Conservation (phyloP, 2,888 invertebrate species). For the Sicus ferrugineus region DNA sequence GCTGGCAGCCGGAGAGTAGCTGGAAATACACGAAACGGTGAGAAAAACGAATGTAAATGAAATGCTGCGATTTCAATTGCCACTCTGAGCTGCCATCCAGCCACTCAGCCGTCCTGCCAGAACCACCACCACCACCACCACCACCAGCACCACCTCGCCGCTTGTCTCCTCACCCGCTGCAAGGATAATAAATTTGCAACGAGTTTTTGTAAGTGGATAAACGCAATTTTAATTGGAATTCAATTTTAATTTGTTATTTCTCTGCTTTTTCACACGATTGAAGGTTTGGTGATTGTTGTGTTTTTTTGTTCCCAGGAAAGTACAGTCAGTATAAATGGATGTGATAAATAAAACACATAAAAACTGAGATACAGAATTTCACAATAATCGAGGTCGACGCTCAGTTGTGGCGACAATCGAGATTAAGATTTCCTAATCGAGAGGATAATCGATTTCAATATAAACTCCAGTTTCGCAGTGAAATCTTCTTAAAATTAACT, state of each 20-base stretch:
- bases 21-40: neutral
- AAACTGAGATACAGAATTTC: too few relatives aligned
- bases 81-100: neutral
- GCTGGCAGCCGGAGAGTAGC: neutral
- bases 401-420: too few relatives aligned
- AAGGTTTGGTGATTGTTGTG: neutral
- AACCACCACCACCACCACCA: neutral
- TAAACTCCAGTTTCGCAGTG: too few relatives aligned
- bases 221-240: constrained; percentile 21
- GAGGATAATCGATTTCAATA: too few relatives aligned
- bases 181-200: constrained; percentile 11
- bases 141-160: neutral
- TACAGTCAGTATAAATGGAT: neutral
- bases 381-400: too few relatives aligned
- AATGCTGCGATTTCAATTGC: constrained; percentile 8
- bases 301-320: neutral
- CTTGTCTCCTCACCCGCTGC: neutral
- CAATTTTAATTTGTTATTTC: neutral
- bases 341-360: too few relatives aligned
- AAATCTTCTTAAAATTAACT: too few relatives aligned
- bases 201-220: neutral
- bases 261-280: neutral
- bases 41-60: constrained; percentile 6
- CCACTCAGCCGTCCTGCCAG: neutral
- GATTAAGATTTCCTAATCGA: too few relatives aligned